phyloP scores from a whole-genome alignment of 2,888 invertebrate species.

The Palloptera scutellata region DNA sequence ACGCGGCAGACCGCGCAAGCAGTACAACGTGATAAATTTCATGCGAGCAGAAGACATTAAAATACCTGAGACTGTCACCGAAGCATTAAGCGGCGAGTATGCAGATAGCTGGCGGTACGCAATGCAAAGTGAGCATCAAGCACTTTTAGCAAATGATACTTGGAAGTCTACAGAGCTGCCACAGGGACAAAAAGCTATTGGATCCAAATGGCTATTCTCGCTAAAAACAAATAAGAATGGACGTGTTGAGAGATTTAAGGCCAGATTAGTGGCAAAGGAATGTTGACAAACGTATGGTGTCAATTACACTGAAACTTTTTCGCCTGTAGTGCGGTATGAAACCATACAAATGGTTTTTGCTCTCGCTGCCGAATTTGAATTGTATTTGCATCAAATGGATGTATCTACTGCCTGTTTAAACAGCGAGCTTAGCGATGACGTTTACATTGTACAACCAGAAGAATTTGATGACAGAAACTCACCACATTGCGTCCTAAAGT shows the following conservation, averaged over 20 bases:
- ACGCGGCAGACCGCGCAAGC: slow-evolving; percentile 25
- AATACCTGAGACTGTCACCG: slow-evolving; percentile 17
- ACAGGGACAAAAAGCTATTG: slow-evolving; percentile 28
- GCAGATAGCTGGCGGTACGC: slow-evolving; percentile 23
- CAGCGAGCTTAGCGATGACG: slow-evolving; percentile 28
- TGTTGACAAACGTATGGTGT: slow-evolving; percentile 36
- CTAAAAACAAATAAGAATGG: slow-evolving; percentile 32
- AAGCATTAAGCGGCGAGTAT: slow-evolving; percentile 15
- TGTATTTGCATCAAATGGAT: slow-evolving; percentile 38
- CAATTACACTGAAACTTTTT: slow-evolving; percentile 36
- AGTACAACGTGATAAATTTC: slow-evolving; percentile 16
- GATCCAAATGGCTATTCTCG: slow-evolving; percentile 36
- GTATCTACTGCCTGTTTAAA: slow-evolving; percentile 39
- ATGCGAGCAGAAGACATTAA: slow-evolving; percentile 11
- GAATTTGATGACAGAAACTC: slow-evolving; percentile 15
- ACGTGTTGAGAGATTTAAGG: slow-evolving; percentile 25
- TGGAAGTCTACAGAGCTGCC: slow-evolving; percentile 31
- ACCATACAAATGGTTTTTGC: slow-evolving; percentile 40
- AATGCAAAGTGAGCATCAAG: slow-evolving; percentile 35
- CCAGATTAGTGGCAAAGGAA: slow-evolving; percentile 35
- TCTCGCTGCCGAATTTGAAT: slow-evolving; percentile 32
- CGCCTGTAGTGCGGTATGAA: slow-evolving; percentile 36
- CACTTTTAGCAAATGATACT: slow-evolving; percentile 28
- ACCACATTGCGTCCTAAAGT: slow-evolving; percentile 23
- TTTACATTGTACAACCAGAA: slow-evolving; percentile 39